These are phyloP conservation scores for Agonum fuliginosum DNA, from an alignment of 2,888 invertebrate species.

Conservation along the genomic window DNA sequence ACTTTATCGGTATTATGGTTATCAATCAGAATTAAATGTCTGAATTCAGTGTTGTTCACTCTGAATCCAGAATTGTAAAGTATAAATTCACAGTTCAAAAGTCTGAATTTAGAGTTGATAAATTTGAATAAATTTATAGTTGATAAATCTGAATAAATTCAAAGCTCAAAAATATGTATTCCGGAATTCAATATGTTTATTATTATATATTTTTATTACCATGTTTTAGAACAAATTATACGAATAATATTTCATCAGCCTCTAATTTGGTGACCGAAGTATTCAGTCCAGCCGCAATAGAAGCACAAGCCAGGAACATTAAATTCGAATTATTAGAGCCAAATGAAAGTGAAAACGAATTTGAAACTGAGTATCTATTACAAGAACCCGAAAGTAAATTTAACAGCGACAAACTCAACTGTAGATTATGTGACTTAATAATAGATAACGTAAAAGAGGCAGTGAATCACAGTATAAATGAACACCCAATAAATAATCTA, in stretches of 20 bases:
- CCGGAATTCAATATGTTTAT: too few species aligned
- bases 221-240: background rate
- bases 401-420: slow-evolving; percentile 19
- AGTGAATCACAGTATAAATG: slow-evolving; percentile 19
- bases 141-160: too few species aligned
- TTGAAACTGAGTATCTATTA: slow-evolving; percentile 42
- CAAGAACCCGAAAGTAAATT: background rate
- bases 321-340: slow-evolving; percentile 26
- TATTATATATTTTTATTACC: too few species aligned
- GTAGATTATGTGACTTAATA: slow-evolving; percentile 48
- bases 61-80: too few species aligned
- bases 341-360: slow-evolving; percentile 1
- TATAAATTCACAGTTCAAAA: too few species aligned
- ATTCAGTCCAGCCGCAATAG: slow-evolving; percentile 3
- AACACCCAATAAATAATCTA: slow-evolving; percentile 37
- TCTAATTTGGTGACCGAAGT: background rate
- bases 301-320: slow-evolving; percentile 12
- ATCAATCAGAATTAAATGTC: too few species aligned
- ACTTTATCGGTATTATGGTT: too few species aligned
- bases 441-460: slow-evolving; percentile 44
- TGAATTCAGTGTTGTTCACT: too few species aligned
- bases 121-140: too few species aligned
- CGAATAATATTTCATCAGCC: background rate
- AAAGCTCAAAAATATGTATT: too few species aligned
- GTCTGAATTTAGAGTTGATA: too few species aligned